Base-by-base conservation (phyloP, 2,888 invertebrate species). In the Lacanobia oleracea region DNA sequence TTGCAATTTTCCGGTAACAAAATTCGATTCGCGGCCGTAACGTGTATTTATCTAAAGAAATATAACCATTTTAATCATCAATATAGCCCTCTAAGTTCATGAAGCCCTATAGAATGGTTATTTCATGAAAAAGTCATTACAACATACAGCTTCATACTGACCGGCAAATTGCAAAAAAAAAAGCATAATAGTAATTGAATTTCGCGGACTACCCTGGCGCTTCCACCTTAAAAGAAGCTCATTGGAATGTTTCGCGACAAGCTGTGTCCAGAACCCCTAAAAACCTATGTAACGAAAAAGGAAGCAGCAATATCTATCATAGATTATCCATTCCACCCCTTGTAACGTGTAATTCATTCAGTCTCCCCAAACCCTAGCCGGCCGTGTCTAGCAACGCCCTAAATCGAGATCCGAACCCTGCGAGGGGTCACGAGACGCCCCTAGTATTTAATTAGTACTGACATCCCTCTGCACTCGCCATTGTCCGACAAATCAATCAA, bases 321-420 rank as follows among this genome's bases (percentile, higher is more conserved):
- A 18, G n/a, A 56, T 75, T 43, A 63, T 60, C 27, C 43, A 57
- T 65, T 37, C 51, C 33, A 56, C 51, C 67, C 79, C 54, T 62
- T 14, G 51, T 37, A 51, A 60, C 16, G 33, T 43, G 16, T 21
- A 78, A 73, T 73, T 73, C 72, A 73, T 77, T 56, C 60, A 65
- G n/a, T 48, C 67, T 51, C 63, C 69, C 69, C 54, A 53, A 75
- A 67, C 51, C 51, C 37, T 57, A 79, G 61, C 16, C 68, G 40
- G 50, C 51, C n/a, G 64, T 72, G 68, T 81, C 68, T 82, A 74
- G 74, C 74, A 72, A 72, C 77, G 54, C 81, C 81, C 73, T 54
- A 40, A 64, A 54, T 37, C 16, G 56, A 57, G 57, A 53, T 57
- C 54, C 66, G 48, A 65, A 14, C 67, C 14, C 33, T 18, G 27